A percentile compares a stretch with the other conserved stretches of the same genome.
phyloP scores from a whole-genome alignment of 2,113 vertebrate species.

The cattle (Bos taurus) region DNA sequence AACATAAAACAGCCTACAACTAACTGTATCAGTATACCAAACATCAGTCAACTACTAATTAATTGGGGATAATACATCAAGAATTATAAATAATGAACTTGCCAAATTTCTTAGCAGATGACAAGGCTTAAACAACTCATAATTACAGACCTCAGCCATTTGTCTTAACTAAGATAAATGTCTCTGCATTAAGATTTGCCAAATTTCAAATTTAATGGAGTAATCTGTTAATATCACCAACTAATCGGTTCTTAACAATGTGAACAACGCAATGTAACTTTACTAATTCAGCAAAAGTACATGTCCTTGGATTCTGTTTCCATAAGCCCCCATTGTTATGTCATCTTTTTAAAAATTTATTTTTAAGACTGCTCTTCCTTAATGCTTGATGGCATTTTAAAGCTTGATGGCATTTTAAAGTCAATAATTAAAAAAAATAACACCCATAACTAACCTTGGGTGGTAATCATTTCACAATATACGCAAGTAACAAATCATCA shows the following conservation, averaged over 20 bases:
- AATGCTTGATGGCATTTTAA: background rate
- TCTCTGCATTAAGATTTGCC: background rate
- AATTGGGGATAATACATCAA: background rate
- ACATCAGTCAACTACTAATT: background rate
- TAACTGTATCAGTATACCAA: background rate
- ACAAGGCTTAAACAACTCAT: background rate
- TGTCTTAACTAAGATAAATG: constrained; percentile 46
- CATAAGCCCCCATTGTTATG: background rate
- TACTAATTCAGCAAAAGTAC: background rate
- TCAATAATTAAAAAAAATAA: background rate
- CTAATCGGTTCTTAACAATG: background rate
- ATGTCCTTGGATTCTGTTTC: background rate
- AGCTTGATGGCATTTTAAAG: background rate
- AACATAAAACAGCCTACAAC: background rate
- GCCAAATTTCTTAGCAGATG: constrained; percentile 28
- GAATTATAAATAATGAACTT: constrained; percentile 35
- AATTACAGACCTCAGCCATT: constrained; percentile 4
- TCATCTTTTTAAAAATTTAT: background rate
- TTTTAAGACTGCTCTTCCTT: background rate
- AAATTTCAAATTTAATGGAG: constrained; percentile 9
- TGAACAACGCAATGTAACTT: background rate
- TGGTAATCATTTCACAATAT: background rate
- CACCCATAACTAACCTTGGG: background rate
- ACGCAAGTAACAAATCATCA: background rate
- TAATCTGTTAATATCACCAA: background rate